phyloP scores from a whole-genome alignment of 2,888 invertebrate species.

The Pelosia muscerda region DNA sequence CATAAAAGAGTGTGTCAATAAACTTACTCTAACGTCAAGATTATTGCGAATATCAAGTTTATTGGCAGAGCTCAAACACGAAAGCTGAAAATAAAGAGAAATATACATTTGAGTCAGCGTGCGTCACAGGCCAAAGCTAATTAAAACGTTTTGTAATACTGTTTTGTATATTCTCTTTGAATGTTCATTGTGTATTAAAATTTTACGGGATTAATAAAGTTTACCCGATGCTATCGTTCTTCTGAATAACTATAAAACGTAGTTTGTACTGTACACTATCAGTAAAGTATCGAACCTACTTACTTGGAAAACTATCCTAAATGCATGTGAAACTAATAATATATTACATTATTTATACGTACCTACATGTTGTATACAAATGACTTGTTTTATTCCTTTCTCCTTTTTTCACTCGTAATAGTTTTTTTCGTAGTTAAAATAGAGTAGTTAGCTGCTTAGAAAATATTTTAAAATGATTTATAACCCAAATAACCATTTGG shows the following conservation, averaged over 20 bases:
- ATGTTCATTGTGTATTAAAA: conserved; percentile 34
- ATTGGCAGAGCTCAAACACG: conserved; percentile 29
- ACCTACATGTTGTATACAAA: no score
- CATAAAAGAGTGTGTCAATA: not conserved
- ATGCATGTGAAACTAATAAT: not conserved
- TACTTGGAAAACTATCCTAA: not conserved
- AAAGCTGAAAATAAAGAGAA: conserved; percentile 48
- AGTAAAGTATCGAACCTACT: no score
- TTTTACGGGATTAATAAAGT: conserved; percentile 23
- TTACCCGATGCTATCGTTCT: not conserved
- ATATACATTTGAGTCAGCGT: conserved; percentile 45
- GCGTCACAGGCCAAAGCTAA: conserved; percentile 55
- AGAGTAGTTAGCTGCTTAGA: no score
- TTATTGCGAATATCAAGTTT: conserved; percentile 30
- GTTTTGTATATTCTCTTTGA: conserved; percentile 40
- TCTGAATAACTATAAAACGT: not conserved
- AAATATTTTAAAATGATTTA: no score
- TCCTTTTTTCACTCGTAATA: no score
- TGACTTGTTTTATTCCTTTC: no score
- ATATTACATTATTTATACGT: not conserved
- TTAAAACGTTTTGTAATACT: conserved; percentile 45
- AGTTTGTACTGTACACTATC: not conserved
- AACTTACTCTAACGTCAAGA: conserved; percentile 4
- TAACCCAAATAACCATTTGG: no score
- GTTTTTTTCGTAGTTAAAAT: no score